Base-by-base conservation (phyloP, 2,113 vertebrate genomes). In the Caranx melampygus region DNA sequence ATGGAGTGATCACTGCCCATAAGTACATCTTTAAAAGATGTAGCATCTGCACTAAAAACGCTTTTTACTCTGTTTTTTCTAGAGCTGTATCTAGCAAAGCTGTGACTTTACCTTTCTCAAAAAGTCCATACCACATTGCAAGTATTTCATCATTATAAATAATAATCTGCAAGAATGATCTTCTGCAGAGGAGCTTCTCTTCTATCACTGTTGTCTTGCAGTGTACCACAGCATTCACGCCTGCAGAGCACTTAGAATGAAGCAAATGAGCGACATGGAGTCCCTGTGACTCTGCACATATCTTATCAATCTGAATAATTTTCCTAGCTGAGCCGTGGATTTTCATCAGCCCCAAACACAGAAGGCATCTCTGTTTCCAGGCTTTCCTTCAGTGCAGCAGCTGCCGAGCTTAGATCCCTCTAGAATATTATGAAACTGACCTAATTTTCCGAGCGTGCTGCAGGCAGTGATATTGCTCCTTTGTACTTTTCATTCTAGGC, bases 351-450 rank as follows among this genome's bases (percentile, higher is more conserved):
- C 15, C 49, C 33, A 42, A 67, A 59, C 40, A 54, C 44, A 47
- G 72, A 42, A 57, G 65, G 45, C 72, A 3, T 78, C 63, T 81
- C 67, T 59, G 79, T 84, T 72, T 90, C 75, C 66, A 3, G 64
- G 83, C 70, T 69, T 64, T 69, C 78, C 72, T 78, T 75, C 79
- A 85, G 79, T 44, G 73, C 78, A 71, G 84, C 81, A 81, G 89
- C 84, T 88, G 82, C 81, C 82, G 75, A 81, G 86, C 89, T 81
- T 31, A 42, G 42, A 85, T 91, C 92, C 91, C 85, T 54, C 81
- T 62, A 85, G 90, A 88, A 91, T 87, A 88, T 93, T 90, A 88
- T 85, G 85, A 93, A 92, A 92, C 85, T 93, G 92, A 92, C 93
- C 94, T 92, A 85, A 91, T 94, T 93, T 92, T 81, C n/a, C 37